phyloP scores from a whole-genome alignment of 2,797 vertebrate genomes.

The Danio aesculapii region DNA sequence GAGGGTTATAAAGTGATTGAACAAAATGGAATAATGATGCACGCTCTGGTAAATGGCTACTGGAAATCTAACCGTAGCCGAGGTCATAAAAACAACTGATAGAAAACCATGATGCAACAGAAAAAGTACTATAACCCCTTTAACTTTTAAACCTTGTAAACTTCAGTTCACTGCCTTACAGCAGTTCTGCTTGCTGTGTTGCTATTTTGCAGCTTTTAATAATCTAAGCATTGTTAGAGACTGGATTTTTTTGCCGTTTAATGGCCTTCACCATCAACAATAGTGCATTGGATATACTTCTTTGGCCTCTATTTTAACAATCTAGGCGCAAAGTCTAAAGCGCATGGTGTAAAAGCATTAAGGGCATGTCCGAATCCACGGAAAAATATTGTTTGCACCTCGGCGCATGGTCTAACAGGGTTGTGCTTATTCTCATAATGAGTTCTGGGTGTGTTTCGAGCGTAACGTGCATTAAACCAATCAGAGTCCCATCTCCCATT shows the following conservation, averaged over 20 bases:
- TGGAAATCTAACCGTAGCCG: slow-evolving; percentile 7
- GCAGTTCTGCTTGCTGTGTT: background rate
- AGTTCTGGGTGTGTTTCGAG: too few species aligned
- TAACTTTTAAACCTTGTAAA: slow-evolving; percentile 36
- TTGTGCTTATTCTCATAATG: too few species aligned
- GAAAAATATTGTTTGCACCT: too few species aligned
- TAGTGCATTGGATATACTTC: too few species aligned
- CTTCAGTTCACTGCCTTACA: slow-evolving; percentile 2
- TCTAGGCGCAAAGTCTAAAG: too few species aligned
- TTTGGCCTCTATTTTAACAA: too few species aligned
- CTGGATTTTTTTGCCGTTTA: background rate
- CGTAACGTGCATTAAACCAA: too few species aligned
- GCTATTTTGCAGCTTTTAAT: background rate
- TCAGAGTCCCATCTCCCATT: too few species aligned
- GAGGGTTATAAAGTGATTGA: slow-evolving; percentile 69
- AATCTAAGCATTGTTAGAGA: slow-evolving; percentile 1
- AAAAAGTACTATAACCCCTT: slow-evolving; percentile 15
- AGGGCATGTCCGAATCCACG: too few species aligned
- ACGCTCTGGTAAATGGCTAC: slow-evolving; percentile 40
- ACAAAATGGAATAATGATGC: slow-evolving; percentile 71
- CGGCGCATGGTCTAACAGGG: too few species aligned
- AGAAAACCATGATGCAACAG: slow-evolving; percentile 25
- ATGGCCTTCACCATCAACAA: background rate
- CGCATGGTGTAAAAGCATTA: too few species aligned
- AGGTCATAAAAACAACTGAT: slow-evolving; percentile 47